Conservation (phyloP, 2,113 vertebrate species). For the Amphiprion percula region DNA sequence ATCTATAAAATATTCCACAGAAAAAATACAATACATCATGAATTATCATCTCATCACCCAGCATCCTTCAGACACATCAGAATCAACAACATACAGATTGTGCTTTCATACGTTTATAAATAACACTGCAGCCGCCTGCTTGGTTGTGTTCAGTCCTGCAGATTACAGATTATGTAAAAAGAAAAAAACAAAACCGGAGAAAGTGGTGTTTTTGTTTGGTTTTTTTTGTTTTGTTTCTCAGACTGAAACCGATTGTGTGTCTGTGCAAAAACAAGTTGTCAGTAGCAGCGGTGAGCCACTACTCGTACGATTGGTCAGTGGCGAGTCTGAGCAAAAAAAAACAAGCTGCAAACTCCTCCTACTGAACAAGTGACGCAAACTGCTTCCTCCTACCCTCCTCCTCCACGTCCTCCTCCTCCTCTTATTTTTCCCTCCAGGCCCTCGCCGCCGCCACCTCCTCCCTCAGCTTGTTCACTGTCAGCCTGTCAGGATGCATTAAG, state of each 20-base stretch:
- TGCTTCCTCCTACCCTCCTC: constrained; percentile 42
- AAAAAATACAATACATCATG: constrained; percentile 67
- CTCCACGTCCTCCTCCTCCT: constrained; percentile 38
- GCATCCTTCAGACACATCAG: constrained; percentile 40
- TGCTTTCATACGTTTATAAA: constrained; percentile 68
- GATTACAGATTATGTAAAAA: neutral
- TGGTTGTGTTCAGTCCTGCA: constrained; percentile 7
- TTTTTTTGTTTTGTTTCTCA: constrained; percentile 27
- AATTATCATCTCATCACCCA: constrained; percentile 31
- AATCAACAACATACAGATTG: constrained; percentile 47
- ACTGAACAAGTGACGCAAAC: constrained; percentile 65
- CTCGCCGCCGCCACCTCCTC: constrained; percentile 58
- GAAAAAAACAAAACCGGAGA: neutral
- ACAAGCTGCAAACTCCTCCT: constrained; percentile 66
- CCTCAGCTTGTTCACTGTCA: constrained; percentile 60
- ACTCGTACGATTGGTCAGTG: constrained; percentile 67
- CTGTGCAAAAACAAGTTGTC: constrained; percentile 68
- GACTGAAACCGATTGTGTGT: constrained; percentile 24
- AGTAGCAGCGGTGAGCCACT: constrained; percentile 47
- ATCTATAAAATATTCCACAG: constrained; percentile 72
- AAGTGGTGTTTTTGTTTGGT: constrained; percentile 13
- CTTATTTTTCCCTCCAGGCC: constrained; percentile 52
- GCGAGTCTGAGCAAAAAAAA: constrained; percentile 61
- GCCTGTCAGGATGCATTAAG: constrained; percentile 76
- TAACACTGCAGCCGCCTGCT: constrained; percentile 55